Evolutionary conservation across 2,797 vertebrate species (phyloP).

Genomic region (Lacerta viridis): DNA sequence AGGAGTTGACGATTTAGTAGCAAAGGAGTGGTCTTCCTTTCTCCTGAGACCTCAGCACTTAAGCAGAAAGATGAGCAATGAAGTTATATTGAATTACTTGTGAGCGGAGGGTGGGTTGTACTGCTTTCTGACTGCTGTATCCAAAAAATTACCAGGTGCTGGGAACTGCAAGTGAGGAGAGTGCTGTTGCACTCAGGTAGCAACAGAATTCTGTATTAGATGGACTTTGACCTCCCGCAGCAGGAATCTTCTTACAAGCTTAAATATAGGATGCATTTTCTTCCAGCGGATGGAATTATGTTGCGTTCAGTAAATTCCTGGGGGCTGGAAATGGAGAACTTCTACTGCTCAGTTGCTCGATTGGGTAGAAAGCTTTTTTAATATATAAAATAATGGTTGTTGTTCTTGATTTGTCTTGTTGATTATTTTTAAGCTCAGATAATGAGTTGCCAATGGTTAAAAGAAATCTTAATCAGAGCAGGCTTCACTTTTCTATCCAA

Average conservation of each 20-base stretch:
- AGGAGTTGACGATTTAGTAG: background rate
- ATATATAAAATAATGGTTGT: background rate
- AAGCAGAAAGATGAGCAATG: background rate
- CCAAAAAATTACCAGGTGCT: too few species aligned
- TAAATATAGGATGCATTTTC: background rate
- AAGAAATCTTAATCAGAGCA: background rate
- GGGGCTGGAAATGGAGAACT: background rate
- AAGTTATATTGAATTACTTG: background rate
- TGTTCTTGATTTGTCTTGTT: slow-evolving; percentile 1
- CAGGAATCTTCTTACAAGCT: too few species aligned
- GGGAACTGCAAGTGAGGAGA: too few species aligned
- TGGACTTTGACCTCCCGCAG: too few species aligned
- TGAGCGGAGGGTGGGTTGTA: background rate
- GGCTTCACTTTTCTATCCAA: background rate
- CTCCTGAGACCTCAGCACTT: background rate
- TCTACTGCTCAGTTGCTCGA: background rate
- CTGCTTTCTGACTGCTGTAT: background rate
- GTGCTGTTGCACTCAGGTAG: too few species aligned
- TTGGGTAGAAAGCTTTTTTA: background rate
- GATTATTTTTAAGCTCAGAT: slow-evolving; percentile 16
- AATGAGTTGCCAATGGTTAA: background rate
- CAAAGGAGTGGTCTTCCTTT: too few species aligned
- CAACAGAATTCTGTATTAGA: too few species aligned
- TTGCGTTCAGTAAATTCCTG: background rate
- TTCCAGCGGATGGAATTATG: background rate